These are phyloP conservation scores for Micrastur ruficollis DNA, from an alignment of 2,797 vertebrate species.

Conservation along the genomic window DNA sequence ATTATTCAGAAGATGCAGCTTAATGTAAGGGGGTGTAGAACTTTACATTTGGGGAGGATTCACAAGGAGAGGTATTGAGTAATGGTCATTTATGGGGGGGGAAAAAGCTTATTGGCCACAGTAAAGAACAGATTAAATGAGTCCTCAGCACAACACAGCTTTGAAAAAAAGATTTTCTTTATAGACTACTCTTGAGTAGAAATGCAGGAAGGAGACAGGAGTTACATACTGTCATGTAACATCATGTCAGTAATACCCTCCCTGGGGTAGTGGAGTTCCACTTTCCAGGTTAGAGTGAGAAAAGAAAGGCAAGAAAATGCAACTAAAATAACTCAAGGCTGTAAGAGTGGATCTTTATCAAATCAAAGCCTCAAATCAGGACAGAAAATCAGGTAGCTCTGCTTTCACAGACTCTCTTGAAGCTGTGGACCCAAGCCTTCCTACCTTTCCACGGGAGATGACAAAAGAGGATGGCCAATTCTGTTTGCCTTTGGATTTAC, in stretches of 20 bases:
- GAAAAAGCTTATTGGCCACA: neutral
- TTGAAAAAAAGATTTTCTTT: neutral
- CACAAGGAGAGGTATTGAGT: neutral
- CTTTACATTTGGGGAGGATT: neutral
- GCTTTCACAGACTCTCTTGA: neutral
- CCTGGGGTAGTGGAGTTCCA: slow-evolving; percentile 37
- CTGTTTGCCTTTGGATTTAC: neutral
- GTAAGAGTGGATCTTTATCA: neutral
- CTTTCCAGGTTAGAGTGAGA: slow-evolving; percentile 15
- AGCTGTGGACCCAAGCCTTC: neutral
- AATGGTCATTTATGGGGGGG: neutral
- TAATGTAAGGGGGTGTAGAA: neutral
- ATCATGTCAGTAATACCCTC: slow-evolving; percentile 35
- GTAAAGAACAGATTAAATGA: neutral
- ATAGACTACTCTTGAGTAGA: neutral
- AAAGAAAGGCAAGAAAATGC: neutral
- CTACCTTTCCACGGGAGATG: neutral
- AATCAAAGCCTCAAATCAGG: neutral
- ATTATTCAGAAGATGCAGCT: neutral
- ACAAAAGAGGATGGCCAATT: neutral
- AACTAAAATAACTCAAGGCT: neutral
- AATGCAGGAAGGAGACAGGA: neutral
- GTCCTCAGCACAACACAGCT: neutral
- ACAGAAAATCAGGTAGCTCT: neutral
- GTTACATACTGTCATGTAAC: slow-evolving; percentile 21